Percentiles rank a stretch among this genome's conserved stretches.
phyloP scores from a whole-genome alignment of 1,140 invertebrate genomes.

The Maconellicoccus hirsutus region DNA sequence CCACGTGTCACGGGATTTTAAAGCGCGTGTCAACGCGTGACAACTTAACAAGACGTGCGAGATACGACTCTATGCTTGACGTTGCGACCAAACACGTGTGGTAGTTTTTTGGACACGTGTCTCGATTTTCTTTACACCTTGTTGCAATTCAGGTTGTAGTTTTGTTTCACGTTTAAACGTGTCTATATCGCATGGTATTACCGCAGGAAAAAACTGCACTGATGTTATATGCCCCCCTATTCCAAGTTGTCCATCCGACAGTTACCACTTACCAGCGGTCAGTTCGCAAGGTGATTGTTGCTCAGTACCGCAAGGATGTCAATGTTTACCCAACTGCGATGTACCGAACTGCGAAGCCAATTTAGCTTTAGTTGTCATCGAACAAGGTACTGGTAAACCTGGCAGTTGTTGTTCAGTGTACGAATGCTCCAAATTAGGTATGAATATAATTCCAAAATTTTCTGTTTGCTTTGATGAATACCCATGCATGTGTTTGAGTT shows the following conservation, averaged over 20 bases:
- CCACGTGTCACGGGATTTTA: background rate
- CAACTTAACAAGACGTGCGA: too few relatives aligned
- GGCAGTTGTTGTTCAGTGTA: constrained; percentile 33
- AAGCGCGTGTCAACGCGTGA: too few relatives aligned
- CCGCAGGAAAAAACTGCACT: constrained; percentile 32
- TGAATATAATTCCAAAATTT: background rate
- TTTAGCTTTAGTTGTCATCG: constrained; percentile 26
- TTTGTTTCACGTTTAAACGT: too few relatives aligned
- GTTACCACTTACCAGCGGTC: constrained; percentile 31
- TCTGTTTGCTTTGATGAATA: too few relatives aligned
- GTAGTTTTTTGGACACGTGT: too few relatives aligned
- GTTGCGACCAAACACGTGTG: too few relatives aligned
- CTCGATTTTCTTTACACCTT: background rate
- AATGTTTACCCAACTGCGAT: constrained; percentile 31
- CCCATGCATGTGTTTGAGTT: too few relatives aligned
- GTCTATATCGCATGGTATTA: background rate
- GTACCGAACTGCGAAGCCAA: constrained; percentile 28
- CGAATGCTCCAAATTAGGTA: constrained; percentile 28
- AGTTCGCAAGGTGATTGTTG: constrained; percentile 31
- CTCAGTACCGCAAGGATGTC: constrained; percentile 30
- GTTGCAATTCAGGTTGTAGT: too few relatives aligned
- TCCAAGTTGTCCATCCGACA: constrained; percentile 31
- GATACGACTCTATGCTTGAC: too few relatives aligned
- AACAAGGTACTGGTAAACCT: constrained; percentile 31
- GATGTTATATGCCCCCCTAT: constrained; percentile 29